phyloP scores from a whole-genome alignment of 2,113 vertebrate species.

The Tauraco erythrolophus region DNA sequence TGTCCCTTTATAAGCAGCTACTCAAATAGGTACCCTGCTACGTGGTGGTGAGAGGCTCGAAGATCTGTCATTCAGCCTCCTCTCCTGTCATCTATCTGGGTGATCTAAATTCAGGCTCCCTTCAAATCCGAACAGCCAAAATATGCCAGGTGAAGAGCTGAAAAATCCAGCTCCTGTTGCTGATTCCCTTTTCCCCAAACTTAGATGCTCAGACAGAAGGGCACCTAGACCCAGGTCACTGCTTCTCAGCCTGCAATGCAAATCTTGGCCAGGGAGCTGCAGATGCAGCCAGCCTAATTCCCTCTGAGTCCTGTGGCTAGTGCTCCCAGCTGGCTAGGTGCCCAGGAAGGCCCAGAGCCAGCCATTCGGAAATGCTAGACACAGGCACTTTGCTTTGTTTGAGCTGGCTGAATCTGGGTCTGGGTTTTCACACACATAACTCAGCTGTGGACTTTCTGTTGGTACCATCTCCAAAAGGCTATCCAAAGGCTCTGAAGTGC shows the following conservation, averaged over 20 bases:
- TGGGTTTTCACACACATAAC: background rate
- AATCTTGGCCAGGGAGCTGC: background rate
- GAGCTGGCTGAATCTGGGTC: slow-evolving; percentile 11
- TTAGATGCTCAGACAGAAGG: background rate
- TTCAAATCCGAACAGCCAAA: background rate
- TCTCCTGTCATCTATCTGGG: background rate
- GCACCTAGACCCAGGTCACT: background rate
- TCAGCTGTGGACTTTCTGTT: background rate
- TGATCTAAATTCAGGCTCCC: background rate
- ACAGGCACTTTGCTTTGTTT: slow-evolving; percentile 18
- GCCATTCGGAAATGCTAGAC: background rate
- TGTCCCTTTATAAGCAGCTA: background rate
- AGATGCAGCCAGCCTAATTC: background rate
- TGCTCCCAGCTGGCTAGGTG: slow-evolving; percentile 13
- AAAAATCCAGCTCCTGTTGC: background rate
- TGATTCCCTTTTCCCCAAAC: background rate
- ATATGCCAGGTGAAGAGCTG: background rate
- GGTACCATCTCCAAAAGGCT: background rate
- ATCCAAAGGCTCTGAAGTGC: background rate
- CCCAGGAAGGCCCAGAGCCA: background rate
- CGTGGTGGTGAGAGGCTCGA: background rate
- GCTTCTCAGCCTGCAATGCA: background rate
- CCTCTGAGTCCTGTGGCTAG: background rate
- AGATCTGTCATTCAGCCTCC: background rate
- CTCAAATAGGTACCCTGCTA: background rate